Evolutionary conservation across 2,113 vertebrate genomes (phyloP).

Genomic region (Enhydra lutris): DNA sequence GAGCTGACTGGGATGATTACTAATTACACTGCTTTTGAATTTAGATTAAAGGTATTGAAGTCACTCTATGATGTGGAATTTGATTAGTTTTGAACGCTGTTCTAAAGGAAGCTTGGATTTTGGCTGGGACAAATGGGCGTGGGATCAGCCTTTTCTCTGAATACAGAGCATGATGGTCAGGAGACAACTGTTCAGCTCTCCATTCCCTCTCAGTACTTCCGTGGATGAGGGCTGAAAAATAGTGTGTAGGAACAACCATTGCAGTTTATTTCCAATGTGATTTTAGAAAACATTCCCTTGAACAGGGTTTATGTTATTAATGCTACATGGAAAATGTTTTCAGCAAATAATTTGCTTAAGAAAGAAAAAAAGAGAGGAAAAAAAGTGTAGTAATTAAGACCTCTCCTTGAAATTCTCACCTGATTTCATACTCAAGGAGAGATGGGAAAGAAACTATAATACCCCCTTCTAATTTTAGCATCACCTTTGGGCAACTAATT

Average conservation of each 20-base stretch:
- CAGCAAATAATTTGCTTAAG: not conserved
- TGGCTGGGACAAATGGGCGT: not conserved
- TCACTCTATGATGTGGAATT: slow-evolving; percentile 5
- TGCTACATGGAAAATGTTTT: not conserved
- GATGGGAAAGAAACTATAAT: not conserved
- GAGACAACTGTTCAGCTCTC: not conserved
- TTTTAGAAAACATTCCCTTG: not conserved
- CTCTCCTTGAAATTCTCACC: not conserved
- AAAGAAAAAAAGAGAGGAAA: not conserved
- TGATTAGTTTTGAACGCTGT: not conserved
- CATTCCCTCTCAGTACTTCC: not conserved
- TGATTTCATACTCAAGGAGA: not conserved
- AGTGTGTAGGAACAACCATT: not conserved
- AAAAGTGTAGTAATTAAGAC: not conserved
- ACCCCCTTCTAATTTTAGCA: not conserved
- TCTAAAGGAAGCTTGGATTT: not conserved
- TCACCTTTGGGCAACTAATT: not conserved
- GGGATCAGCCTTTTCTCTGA: not conserved
- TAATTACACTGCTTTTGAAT: slow-evolving; percentile 54
- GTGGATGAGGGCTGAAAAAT: not conserved
- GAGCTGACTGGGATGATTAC: slow-evolving; percentile 42
- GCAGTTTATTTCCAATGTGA: not conserved
- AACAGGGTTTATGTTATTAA: not conserved
- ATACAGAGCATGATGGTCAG: not conserved
- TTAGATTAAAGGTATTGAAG: slow-evolving; percentile 26